Base-by-base conservation (phyloP, 2,113 vertebrate genomes). In the Perca flavescens region DNA sequence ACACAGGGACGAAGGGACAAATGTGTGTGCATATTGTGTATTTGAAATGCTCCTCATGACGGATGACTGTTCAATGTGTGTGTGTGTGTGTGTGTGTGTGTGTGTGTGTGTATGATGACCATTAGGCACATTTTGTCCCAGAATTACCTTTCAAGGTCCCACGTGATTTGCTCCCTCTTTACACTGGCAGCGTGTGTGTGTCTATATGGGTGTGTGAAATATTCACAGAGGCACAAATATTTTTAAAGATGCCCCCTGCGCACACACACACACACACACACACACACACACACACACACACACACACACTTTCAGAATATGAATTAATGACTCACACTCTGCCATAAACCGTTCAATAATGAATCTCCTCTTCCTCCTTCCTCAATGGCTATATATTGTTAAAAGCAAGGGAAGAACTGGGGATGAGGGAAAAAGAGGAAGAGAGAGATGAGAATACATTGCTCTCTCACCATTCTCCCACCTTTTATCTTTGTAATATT, bases 331-430 rank as follows among this genome's bases (percentile, higher is more conserved):
- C 54, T 72, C 81, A 79, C 56, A 74, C 77, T 82, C 68, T 40
- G 74, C 86, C 86, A 78, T 87, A 88, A 91, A 91, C 62, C 76
- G 88, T 62, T 92, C 74, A 91, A 93, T 93, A 89, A 91, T 91
- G 74, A 88, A 92, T 91, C 66, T 83, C 79, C 78, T 86, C 76
- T 86, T 91, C 82, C 68, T 81, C 66, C 50, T 84, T 88, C 83
- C 74, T 83, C 66, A 77, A 72, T 17, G 21, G 57, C 86, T 92
- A 92, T 86, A 90, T 81, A 83, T 84, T 92, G 75, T 84, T 88
- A 84, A 82, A 88, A 86, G 67, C 67, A 86, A 77, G 43, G 57
- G 25, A 80, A 72, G 50, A 80, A 81, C 36, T 1, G 17, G 21
- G 63, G 34, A 47, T 57, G 43, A 63, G 49, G 47, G 22, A 73